These are phyloP conservation scores for Cephalopholis sonnerati DNA, from an alignment of 2,113 vertebrate genomes.

Conservation along the genomic window DNA sequence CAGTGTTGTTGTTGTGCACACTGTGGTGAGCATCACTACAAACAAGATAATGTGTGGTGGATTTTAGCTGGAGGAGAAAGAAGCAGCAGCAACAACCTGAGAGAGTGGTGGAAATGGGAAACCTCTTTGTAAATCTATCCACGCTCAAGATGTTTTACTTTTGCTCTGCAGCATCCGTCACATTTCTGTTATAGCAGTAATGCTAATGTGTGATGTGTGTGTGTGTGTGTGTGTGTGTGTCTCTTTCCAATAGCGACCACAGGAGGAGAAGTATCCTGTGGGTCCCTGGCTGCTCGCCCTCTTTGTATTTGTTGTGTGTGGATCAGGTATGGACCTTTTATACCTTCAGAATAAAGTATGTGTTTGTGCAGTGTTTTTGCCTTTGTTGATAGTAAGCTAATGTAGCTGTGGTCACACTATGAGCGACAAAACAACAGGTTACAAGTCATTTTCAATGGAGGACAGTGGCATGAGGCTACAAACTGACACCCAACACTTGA, in stretches of 20 bases:
- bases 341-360: not conserved
- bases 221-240: slow-evolving; percentile 40
- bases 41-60: not conserved
- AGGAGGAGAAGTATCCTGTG: slow-evolving; percentile 89
- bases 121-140: slow-evolving; percentile 6
- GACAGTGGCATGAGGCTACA: no score
- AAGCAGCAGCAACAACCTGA: not conserved
- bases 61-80: not conserved
- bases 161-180: slow-evolving; percentile 14
- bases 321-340: slow-evolving; percentile 85
- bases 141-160: slow-evolving; percentile 2
- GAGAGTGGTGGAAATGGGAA: not conserved
- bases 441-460: no score
- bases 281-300: slow-evolving; percentile 88
- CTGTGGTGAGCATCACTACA: not conserved
- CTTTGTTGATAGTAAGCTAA: not conserved
- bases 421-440: no score
- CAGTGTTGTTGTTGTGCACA: slow-evolving; percentile 19
- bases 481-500: no score
- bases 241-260: slow-evolving; percentile 81
- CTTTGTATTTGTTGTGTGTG: slow-evolving; percentile 89
- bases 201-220: slow-evolving; percentile 17
- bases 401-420: no score
- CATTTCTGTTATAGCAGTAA: not conserved
- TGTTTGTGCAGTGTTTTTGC: not conserved